Conservation (phyloP, 1,140 invertebrate species). For the Pseudomyrmex dendroicus region DNA sequence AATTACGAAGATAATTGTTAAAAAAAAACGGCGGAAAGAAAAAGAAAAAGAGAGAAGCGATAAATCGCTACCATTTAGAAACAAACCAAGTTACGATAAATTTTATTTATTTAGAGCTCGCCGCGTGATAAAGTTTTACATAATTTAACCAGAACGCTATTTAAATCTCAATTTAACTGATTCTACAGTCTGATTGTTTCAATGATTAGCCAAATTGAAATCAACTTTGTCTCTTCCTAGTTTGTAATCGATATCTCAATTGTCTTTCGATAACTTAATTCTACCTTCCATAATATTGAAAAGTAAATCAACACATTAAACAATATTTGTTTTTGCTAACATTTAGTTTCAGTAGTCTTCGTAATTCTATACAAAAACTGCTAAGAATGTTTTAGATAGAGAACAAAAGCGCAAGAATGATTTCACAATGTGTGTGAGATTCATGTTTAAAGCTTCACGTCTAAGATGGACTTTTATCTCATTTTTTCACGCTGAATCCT, state of each 20-base stretch:
- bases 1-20: constrained; percentile 27
- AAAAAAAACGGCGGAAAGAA: background rate
- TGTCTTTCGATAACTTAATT: background rate
- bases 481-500: background rate
- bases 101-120: constrained; percentile 25
- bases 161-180: constrained; percentile 25
- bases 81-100: constrained; percentile 12
- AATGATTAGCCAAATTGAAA: constrained; percentile 4
- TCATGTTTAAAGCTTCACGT: background rate
- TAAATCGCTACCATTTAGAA: constrained; percentile 34
- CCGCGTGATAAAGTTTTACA: background rate
- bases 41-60: background rate
- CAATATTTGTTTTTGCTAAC: too few species aligned
- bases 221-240: background rate
- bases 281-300: background rate
- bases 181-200: background rate
- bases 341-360: too few species aligned
- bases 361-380: background rate
- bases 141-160: background rate
- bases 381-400: background rate
- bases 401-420: background rate
- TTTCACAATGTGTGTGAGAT: background rate
- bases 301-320: too few species aligned
- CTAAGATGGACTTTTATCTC: background rate
- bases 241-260: background rate